phyloP scores from a whole-genome alignment of 2,797 vertebrate species.

The Pterois miles region DNA sequence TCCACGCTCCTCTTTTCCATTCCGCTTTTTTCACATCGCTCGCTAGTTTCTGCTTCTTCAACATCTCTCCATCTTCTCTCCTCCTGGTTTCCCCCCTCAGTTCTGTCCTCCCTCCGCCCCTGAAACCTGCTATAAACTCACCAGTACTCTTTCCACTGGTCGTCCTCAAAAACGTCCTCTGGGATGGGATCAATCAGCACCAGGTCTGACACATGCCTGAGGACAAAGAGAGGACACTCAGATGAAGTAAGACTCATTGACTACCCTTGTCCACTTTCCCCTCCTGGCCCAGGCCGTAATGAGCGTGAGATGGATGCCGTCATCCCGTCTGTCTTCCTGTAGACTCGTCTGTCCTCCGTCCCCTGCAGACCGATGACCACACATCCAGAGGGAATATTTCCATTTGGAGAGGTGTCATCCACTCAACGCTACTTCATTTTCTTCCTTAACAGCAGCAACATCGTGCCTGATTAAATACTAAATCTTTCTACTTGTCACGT shows the following conservation, averaged over 20 bases:
- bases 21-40: conserved; percentile 15
- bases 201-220: conserved; percentile 86
- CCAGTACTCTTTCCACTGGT: conserved; percentile 84
- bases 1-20: conserved; percentile 16
- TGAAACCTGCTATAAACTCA: conserved; percentile 70
- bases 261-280: conserved; percentile 50
- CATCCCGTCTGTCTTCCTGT: conserved; percentile 29
- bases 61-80: conserved; percentile 15
- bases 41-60: conserved; percentile 15
- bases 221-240: conserved; percentile 57
- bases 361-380: conserved; percentile 56
- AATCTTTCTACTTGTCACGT: conserved; percentile 70
- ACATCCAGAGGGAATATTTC: conserved; percentile 67
- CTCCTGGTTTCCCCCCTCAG: not conserved
- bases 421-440: conserved; percentile 68
- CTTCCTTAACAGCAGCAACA: conserved; percentile 55
- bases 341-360: conserved; percentile 30
- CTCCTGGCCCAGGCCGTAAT: conserved; percentile 42
- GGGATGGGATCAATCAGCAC: conserved; percentile 88
- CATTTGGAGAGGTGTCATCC: conserved; percentile 64
- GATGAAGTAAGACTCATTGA: conserved; percentile 53
- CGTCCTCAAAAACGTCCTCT: conserved; percentile 83
- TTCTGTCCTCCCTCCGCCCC: conserved; percentile 11
- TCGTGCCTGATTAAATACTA: conserved; percentile 72
- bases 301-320: conserved; percentile 47